Evolutionary conservation across 1,140 invertebrate species (phyloP), one percentile per base, ranked within the genome.

Genomic region (Linepithema humile): DNA sequence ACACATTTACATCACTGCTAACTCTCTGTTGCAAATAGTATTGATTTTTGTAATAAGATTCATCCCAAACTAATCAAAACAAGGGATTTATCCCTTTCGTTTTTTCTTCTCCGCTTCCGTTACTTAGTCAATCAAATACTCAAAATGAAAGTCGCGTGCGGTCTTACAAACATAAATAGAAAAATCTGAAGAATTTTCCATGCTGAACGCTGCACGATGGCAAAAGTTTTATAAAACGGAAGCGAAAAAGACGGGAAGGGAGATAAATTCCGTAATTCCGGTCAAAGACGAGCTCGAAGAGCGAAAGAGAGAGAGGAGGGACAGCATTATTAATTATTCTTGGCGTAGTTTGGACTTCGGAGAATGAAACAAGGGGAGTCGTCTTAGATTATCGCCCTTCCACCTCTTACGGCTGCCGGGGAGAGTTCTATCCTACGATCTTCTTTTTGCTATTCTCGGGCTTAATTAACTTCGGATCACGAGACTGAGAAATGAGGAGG

Each of bases 321-420:
- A 38, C 17, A 23, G 82, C 67, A 78, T 88, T 85, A 88, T 88
- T 88, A 88, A 88, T 88, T 88, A 88, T 88, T 85, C 86, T 26
- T 57, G 40, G 12, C 35, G 75, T 53, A 80, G 75, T 80, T 80
- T 80, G 75, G 62, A 85, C 64, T 57, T 65, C 40, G 64, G 55
- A 50, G 72, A 20, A 35, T 70, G 70, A 48, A 65, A 60, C 83
- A 67, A 84, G 75, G n/a, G 45, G 62, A 67, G 29, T 65, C 83
- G 75, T 53, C 32, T 59, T 75, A 62, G 75, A 53, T 65, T 57
- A 80, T 88, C 83, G 26, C 45, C 57, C 69, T 35, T 23, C 35
- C 32, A 50, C 50, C 12, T 32, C 59, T 38, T 32, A 35, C 64
- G 38, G 38, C 75, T 80, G 75, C 65, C 75, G 48, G 38, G 29